These are phyloP conservation scores for Ceriagrion tenellum DNA, from an alignment of 2,888 invertebrate genomes.

Conservation along the genomic window DNA sequence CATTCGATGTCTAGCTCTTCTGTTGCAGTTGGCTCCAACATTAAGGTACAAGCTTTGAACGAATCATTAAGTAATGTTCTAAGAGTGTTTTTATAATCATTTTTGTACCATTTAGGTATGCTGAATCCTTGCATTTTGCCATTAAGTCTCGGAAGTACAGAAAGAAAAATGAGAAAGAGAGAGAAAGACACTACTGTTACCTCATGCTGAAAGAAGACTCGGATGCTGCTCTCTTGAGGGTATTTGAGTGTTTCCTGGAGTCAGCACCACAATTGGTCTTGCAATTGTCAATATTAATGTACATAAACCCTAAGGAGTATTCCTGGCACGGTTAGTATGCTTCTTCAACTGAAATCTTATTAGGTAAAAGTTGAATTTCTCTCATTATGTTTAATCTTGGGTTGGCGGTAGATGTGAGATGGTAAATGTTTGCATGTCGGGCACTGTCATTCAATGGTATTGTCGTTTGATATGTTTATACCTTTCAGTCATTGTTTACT, in stretches of 20 bases:
- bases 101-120: slow-evolving; percentile 74
- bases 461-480: too few relatives aligned
- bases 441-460: too few relatives aligned
- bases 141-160: slow-evolving; percentile 84
- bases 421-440: too few relatives aligned
- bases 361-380: too few relatives aligned
- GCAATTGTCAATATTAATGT: slow-evolving; percentile 84
- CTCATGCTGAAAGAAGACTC: slow-evolving; percentile 90
- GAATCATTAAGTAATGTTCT: background rate
- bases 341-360: background rate
- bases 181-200: slow-evolving; percentile 84
- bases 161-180: slow-evolving; percentile 80
- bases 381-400: too few relatives aligned
- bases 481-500: too few relatives aligned
- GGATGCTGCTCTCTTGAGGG: slow-evolving; percentile 87
- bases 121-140: slow-evolving; percentile 81
- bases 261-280: slow-evolving; percentile 90
- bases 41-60: slow-evolving; percentile 78
- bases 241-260: slow-evolving; percentile 90
- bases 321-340: slow-evolving; percentile 1
- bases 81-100: slow-evolving; percentile 46
- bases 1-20: slow-evolving; percentile 82
- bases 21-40: slow-evolving; percentile 87
- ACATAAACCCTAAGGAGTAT: slow-evolving; percentile 70
- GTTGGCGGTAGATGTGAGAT: too few relatives aligned